Conservation (phyloP, 2,113 vertebrate genomes). For the Climacteris rufus region DNA sequence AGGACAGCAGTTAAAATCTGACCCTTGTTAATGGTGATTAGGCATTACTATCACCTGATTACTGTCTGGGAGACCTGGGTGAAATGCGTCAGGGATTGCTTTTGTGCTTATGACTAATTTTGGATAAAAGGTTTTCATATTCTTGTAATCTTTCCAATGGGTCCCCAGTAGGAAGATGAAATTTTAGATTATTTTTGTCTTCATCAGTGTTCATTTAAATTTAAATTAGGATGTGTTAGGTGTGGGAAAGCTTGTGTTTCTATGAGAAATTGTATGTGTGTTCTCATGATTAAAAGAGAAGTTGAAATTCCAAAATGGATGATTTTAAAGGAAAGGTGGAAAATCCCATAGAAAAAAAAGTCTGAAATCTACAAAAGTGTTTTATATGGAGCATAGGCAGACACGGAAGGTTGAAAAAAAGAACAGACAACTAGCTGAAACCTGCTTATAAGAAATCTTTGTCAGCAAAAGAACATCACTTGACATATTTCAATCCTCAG, state of each 20-base stretch:
- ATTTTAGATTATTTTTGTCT: neutral
- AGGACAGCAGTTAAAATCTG: constrained; percentile 19
- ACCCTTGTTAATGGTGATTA: neutral
- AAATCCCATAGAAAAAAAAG: neutral
- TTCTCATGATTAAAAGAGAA: neutral
- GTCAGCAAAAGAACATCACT: neutral
- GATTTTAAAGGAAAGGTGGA: neutral
- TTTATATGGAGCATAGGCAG: neutral
- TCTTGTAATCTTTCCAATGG: neutral
- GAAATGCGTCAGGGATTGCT: neutral
- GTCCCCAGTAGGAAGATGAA: neutral
- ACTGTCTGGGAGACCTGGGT: neutral
- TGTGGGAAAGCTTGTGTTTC: neutral
- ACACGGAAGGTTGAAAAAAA: neutral
- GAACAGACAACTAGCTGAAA: neutral
- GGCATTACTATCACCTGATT: neutral
- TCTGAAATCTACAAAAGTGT: neutral
- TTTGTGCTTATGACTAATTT: neutral
- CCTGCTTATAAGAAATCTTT: neutral
- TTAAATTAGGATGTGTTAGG: neutral
- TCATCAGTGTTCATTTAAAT: neutral
- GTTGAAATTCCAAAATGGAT: neutral
- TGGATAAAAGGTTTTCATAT: neutral
- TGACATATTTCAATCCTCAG: neutral
- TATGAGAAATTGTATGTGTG: neutral